Conservation (phyloP, 2,797 vertebrate species). For the Brachyalestes nurse region DNA sequence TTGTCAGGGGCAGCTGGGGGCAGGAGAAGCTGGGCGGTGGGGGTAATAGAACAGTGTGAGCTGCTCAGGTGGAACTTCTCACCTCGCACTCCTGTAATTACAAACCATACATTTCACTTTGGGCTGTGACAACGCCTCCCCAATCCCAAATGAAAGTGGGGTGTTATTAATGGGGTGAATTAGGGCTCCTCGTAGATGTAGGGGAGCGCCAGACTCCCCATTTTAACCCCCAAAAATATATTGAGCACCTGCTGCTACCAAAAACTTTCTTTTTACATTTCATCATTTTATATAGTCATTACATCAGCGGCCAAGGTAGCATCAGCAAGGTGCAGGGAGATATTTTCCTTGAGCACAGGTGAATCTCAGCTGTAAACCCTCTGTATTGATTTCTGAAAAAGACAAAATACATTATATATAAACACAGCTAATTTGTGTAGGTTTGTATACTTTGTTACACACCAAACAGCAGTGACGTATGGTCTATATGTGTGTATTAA, state of each 20-base stretch:
- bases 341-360: neutral
- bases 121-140: constrained; percentile 78
- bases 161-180: constrained; percentile 74
- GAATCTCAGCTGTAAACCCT: neutral
- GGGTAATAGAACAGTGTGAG: constrained; percentile 73
- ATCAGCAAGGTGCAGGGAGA: neutral
- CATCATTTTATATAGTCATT: constrained; percentile 20
- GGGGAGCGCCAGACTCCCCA: constrained; percentile 45
- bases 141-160: constrained; percentile 66
- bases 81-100: constrained; percentile 79
- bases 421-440: neutral
- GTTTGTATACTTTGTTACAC: neutral
- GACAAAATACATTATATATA: too few relatives aligned
- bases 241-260: constrained; percentile 47
- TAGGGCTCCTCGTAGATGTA: constrained; percentile 74
- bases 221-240: constrained; percentile 66
- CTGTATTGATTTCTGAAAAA: neutral
- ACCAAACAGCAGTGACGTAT: neutral
- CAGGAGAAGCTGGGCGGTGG: constrained; percentile 65
- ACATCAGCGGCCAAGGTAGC: neutral
- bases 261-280: neutral
- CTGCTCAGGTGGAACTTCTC: constrained; percentile 78
- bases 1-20: constrained; percentile 59
- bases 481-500: constrained; percentile 75
- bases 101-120: constrained; percentile 85